phyloP scores from a whole-genome alignment of 2,113 vertebrate genomes.

The Rhabdomys dilectus region DNA sequence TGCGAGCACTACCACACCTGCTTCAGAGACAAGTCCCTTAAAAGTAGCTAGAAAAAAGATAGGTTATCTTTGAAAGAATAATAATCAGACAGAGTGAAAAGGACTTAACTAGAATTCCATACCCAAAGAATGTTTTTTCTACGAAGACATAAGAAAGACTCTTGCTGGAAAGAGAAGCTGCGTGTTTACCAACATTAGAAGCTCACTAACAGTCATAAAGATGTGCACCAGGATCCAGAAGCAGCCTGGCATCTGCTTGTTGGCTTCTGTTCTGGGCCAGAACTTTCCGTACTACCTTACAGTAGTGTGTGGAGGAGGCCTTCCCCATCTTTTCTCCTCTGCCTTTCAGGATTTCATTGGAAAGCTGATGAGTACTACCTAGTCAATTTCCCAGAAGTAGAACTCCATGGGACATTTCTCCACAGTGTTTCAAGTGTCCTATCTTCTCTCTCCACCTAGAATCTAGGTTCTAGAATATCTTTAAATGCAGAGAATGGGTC shows the following conservation, averaged over 20 bases:
- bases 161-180: constrained; percentile 4
- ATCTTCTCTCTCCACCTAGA: background rate
- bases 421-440: background rate
- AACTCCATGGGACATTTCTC: background rate
- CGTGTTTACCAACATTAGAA: background rate
- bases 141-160: background rate
- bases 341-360: background rate
- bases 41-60: background rate
- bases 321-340: background rate
- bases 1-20: background rate
- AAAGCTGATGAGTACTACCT: background rate
- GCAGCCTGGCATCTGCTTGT: background rate
- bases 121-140: background rate
- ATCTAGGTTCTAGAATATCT: background rate
- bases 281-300: background rate
- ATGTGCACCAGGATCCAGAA: background rate
- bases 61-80: constrained; percentile 4
- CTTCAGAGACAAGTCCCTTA: background rate
- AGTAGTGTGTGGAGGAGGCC: background rate
- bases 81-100: constrained; percentile 19
- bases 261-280: background rate
- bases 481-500: background rate
- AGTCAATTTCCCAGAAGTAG: background rate
- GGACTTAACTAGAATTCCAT: background rate
- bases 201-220: background rate